A percentile compares a stretch with the other conserved stretches of the same genome.
phyloP scores from a whole-genome alignment of 1,140 invertebrate species.

The Drosophila insularis region DNA sequence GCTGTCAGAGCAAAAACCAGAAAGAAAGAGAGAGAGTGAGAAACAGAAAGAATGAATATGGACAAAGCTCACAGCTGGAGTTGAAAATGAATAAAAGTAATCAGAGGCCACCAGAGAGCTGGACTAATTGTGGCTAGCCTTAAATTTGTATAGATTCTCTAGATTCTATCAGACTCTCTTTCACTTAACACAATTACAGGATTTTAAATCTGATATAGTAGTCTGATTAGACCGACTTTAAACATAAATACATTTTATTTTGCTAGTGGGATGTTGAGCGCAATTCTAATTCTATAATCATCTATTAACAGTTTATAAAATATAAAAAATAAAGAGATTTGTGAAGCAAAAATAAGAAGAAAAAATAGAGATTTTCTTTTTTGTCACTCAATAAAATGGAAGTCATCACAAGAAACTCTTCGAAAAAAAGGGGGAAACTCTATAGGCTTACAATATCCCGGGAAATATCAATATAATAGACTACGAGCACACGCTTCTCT shows the following conservation, averaged over 20 bases:
- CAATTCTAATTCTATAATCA: too few relatives aligned
- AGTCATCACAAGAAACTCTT: slow-evolving; percentile 18
- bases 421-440: slow-evolving; percentile 16
- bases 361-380: not conserved
- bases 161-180: not conserved
- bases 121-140: not conserved
- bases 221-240: too few relatives aligned
- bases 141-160: not conserved
- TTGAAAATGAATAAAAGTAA: not conserved
- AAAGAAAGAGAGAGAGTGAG: not conserved
- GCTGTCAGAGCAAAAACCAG: not conserved
- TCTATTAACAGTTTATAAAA: too few relatives aligned
- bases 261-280: too few relatives aligned
- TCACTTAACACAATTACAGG: not conserved
- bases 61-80: not conserved
- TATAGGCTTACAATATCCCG: slow-evolving; percentile 18
- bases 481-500: slow-evolving; percentile 42
- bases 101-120: not conserved
- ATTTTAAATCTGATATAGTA: too few relatives aligned
- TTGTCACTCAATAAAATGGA: not conserved
- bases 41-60: not conserved
- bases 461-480: slow-evolving; percentile 75
- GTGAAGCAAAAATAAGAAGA: too few relatives aligned
- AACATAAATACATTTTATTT: too few relatives aligned
- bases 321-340: too few relatives aligned